Conservation (phyloP, 2,888 invertebrate species). For the Hemistola chrysoprasaria region DNA sequence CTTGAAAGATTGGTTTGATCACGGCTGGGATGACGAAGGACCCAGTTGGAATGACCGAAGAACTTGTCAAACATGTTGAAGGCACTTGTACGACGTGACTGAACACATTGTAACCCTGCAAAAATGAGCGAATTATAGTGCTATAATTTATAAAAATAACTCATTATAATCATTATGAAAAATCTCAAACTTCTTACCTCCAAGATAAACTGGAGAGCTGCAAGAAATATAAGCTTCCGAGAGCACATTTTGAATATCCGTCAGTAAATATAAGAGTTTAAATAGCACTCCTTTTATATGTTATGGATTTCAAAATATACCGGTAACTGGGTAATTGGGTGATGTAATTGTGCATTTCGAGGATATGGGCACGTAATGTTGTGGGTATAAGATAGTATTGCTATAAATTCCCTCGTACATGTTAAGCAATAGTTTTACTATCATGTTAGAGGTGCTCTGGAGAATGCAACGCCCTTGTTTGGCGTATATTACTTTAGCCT, state of each 20-base stretch:
- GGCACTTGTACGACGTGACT: slow-evolving; percentile 20
- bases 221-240: slow-evolving; percentile 34
- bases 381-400: slow-evolving; percentile 21
- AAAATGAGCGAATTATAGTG: too few species aligned
- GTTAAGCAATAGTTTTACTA: slow-evolving; percentile 16
- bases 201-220: slow-evolving; percentile 32
- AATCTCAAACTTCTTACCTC: slow-evolving; percentile 30
- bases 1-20: slow-evolving; percentile 44
- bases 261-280: slow-evolving; percentile 39
- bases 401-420: slow-evolving; percentile 8
- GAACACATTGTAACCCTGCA: slow-evolving; percentile 23
- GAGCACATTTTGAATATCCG: slow-evolving; percentile 50
- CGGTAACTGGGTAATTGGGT: slow-evolving; percentile 47
- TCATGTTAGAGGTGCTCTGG: slow-evolving; percentile 3
- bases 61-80: slow-evolving; percentile 10
- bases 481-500: slow-evolving; percentile 1
- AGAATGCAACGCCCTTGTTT: slow-evolving; percentile 2
- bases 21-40: slow-evolving; percentile 54
- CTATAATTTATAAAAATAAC: too few species aligned
- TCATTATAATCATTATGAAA: too few species aligned
- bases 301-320: slow-evolving; percentile 55
- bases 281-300: slow-evolving; percentile 54
- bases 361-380: slow-evolving; percentile 49
- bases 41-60: slow-evolving; percentile 29
- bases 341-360: slow-evolving; percentile 39